Evolutionary conservation across 1,140 invertebrate genomes (phyloP).

Genomic region (Calephelis nemesis): DNA sequence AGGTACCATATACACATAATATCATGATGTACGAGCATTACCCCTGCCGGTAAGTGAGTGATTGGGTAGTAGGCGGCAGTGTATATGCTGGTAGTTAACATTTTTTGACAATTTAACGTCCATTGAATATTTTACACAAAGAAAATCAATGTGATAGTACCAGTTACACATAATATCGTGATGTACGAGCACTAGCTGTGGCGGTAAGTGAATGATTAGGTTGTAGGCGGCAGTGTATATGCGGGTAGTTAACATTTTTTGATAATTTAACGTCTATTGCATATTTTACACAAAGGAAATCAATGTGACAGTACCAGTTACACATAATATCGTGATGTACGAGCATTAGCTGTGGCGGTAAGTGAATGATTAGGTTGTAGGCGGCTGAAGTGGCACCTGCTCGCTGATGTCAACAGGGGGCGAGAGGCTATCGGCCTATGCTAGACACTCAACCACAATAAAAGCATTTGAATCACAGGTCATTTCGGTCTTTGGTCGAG

Average conservation of each 20-base stretch:
- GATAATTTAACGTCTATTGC: too few species aligned
- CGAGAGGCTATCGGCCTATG: constrained; percentile 37
- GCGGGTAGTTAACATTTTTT: too few species aligned
- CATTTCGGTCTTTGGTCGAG: too few species aligned
- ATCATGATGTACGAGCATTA: constrained; percentile 23
- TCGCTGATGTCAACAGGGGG: constrained; percentile 45
- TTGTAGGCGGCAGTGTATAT: constrained; percentile 12
- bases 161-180: constrained; percentile 1
- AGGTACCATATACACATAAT: not conserved
- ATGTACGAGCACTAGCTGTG: constrained; percentile 30
- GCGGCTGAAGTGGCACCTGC: constrained; percentile 42
- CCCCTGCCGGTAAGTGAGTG: constrained; percentile 44
- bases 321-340: constrained; percentile 3
- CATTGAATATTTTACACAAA: not conserved
- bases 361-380: constrained; percentile 41
- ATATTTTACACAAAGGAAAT: not conserved
- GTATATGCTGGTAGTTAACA: too few species aligned
- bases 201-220: constrained; percentile 44
- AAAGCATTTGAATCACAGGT: constrained; percentile 30
- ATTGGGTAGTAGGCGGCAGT: constrained; percentile 27
- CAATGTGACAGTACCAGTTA: constrained; percentile 2
- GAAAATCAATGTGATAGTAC: not conserved
- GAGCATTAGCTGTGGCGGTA: constrained; percentile 37
- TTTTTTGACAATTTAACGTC: too few species aligned
- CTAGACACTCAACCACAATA: constrained; percentile 29